A percentile compares a stretch with the other conserved stretches of the same genome.
Conservation (phyloP, 2,797 vertebrate genomes). For the Squalus acanthias region DNA sequence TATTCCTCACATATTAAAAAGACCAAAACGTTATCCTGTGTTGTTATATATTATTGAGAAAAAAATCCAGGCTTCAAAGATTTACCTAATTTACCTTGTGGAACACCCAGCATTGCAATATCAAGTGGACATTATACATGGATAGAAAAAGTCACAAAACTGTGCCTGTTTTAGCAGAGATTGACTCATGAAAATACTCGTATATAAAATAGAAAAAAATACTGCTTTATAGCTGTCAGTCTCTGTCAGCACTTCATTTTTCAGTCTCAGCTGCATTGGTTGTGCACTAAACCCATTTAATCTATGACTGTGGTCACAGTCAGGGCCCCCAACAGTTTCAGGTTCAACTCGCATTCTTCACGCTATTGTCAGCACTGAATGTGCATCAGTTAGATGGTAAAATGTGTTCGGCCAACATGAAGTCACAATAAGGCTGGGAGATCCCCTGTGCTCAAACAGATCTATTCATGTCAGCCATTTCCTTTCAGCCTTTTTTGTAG, state of each 20-base stretch:
- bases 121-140: neutral
- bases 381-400: constrained; percentile 1
- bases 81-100: neutral
- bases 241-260: neutral
- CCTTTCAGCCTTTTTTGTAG: constrained; percentile 13
- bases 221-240: neutral
- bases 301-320: constrained; percentile 1
- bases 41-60: neutral
- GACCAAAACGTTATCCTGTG: neutral
- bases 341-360: neutral
- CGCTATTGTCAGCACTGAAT: constrained; percentile 2
- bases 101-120: neutral
- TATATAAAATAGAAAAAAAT: neutral
- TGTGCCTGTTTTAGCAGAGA: neutral
- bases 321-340: neutral
- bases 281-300: constrained; percentile 14
- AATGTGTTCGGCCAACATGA: constrained; percentile 3
- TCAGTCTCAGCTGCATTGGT: neutral
- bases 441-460: neutral
- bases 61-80: neutral
- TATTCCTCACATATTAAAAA: neutral
- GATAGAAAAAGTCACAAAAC: neutral
- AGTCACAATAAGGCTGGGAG: neutral
- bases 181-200: neutral
- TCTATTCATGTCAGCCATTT: constrained; percentile 6